phyloP scores from a whole-genome alignment of 2,888 invertebrate species.

The Emesis russula region DNA sequence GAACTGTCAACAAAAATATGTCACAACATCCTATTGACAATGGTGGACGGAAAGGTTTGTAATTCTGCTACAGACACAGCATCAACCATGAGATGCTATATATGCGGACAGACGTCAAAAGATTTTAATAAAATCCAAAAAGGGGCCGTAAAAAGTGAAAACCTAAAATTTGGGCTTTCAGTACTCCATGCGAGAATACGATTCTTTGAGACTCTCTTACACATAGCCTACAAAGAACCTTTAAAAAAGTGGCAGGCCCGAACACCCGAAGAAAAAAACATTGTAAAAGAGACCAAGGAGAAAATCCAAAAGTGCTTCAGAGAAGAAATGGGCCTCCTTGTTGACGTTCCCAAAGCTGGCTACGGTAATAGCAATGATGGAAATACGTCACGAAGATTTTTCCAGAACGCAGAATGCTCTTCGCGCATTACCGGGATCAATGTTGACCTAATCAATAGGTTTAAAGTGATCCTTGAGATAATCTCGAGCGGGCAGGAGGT shows the following conservation, averaged over 20 bases:
- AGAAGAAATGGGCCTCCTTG: background rate
- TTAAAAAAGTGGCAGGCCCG: background rate
- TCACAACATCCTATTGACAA: slow-evolving; percentile 23
- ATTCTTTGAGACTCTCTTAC: background rate
- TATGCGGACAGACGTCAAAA: background rate
- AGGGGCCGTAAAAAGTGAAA: background rate
- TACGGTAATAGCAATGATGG: slow-evolving; percentile 70
- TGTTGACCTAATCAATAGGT: slow-evolving; percentile 32
- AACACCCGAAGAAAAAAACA: background rate
- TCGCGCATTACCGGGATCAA: slow-evolving; percentile 60
- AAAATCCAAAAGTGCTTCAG: background rate
- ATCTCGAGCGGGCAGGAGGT: too few relatives aligned
- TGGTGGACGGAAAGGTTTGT: background rate
- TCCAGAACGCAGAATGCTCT: slow-evolving; percentile 46
- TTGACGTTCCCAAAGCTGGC: slow-evolving; percentile 51
- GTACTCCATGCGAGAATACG: background rate
- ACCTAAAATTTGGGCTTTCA: background rate
- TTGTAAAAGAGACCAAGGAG: background rate
- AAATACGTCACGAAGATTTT: slow-evolving; percentile 68
- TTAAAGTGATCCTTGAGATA: slow-evolving; percentile 48
- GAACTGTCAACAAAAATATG: background rate
- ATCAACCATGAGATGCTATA: background rate
- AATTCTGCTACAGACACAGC: background rate
- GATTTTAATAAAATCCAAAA: background rate
- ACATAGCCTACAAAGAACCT: background rate